A percentile compares a stretch with the other conserved stretches of the same genome.
Conservation (phyloP, 2,113 vertebrate genomes). For the Saguinus imperator region DNA sequence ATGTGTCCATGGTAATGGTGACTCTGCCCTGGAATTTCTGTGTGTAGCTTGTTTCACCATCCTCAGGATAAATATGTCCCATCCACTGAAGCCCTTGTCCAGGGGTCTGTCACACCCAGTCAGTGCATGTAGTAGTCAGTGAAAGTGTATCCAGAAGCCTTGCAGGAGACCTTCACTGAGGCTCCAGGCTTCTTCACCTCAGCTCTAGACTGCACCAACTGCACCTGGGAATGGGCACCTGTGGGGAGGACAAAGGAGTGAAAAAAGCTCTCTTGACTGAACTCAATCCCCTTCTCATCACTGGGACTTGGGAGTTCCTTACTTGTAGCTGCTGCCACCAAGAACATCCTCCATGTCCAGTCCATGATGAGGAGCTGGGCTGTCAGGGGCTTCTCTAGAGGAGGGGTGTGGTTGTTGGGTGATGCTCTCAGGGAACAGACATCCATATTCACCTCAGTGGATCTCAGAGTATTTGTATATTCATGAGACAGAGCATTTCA, state of each 20-base stretch:
- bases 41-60: no score
- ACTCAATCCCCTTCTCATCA: not conserved
- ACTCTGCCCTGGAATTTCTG: no score
- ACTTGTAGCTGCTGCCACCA: not conserved
- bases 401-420: not conserved
- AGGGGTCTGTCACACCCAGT: no score
- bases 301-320: not conserved
- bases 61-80: no score
- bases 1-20: rapidly evolving
- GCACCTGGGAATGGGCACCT: rapidly evolving
- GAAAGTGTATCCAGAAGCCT: not conserved
- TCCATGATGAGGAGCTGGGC: not conserved
- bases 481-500: no score
- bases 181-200: not conserved
- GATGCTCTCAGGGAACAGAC: not conserved
- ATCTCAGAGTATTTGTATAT: no score
- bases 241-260: not conserved
- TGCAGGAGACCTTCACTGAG: not conserved
- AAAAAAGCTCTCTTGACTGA: not conserved
- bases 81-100: no score
- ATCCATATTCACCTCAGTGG: no score
- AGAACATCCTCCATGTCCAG: not conserved
- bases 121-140: not conserved
- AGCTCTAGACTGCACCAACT: not conserved
- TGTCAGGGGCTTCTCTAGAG: not conserved